Evolutionary conservation across 2,113 vertebrate species (phyloP), one percentile per base, ranked within the genome.

Genomic region (Calypte anna): DNA sequence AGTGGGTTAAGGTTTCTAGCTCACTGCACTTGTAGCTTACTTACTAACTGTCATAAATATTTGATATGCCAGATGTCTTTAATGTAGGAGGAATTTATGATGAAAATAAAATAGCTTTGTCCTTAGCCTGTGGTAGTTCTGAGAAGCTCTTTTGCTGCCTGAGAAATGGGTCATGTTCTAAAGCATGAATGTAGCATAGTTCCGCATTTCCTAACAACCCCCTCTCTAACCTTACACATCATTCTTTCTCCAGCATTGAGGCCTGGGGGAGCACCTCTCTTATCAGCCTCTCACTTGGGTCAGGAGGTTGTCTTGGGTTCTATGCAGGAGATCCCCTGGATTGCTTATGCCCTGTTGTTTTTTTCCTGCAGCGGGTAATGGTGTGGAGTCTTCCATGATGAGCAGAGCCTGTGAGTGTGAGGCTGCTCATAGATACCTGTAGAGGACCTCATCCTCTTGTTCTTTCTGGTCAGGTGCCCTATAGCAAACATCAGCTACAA

Each of bases 221-320:
- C 2, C 14, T 33, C 6, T 58, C 25, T 77, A 68, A 12, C 22
- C 28, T 18, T 66, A 25, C 6, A 9, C 6, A 6, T 1, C 2
- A 2, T 13, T 54, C 10, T 68, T 88, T 55, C 13, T 38, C 20
- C 18, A 55, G 0, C 0, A 0, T 0, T 50, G 27, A 25, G 10
- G 48, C 7, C 25, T n/a, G 81, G 13, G 6, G 66, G 30, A 58
- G 4, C 18, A 63, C 7, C 27, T 44, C 31, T 54, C 38, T 88
- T 6, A 25, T 24, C 50, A 30, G 11, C 19, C 16, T 46, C 14
- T 51, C 31, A 30, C 23, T 38, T 79, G 6, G 11, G 11, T 59
- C 7, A 30, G 19, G 33, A 83, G 67, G 30, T 38, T 67, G 21
- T 43, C 25, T 55, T 38, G 3, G 4, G 20, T 44, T 7, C 40